These are phyloP conservation scores for Sebastes itinus DNA, from an alignment of 2,797 vertebrate species.

Conservation along the genomic window DNA sequence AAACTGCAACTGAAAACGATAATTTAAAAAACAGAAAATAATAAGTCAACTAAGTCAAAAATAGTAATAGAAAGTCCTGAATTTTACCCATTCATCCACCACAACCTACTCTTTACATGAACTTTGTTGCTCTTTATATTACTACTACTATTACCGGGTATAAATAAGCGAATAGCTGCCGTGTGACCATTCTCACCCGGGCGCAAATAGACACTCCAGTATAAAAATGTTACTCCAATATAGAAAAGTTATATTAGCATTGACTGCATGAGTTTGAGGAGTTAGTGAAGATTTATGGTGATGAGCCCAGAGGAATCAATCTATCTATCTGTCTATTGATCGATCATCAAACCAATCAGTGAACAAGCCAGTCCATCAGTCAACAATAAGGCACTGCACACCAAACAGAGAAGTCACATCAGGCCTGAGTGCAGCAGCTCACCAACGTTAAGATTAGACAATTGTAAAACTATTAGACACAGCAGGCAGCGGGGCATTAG, in stretches of 20 bases:
- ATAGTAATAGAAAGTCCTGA: no score
- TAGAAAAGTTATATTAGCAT: neutral
- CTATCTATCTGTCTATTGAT: conserved; percentile 53
- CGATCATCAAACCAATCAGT: conserved; percentile 67
- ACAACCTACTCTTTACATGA: no score
- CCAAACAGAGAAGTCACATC: conserved; percentile 48
- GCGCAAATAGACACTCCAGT: neutral
- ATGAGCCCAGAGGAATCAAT: conserved; percentile 52
- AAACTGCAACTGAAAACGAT: no score
- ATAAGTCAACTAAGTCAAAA: no score
- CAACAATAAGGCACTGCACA: conserved; percentile 59
- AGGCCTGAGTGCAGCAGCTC: conserved; percentile 33
- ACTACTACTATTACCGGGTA: no score
- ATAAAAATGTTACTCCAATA: neutral
- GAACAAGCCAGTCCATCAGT: conserved; percentile 58
- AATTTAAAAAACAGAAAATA: no score
- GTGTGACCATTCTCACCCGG: no score
- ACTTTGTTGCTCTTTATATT: no score
- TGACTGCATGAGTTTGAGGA: conserved; percentile 1
- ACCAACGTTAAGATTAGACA: conserved; percentile 48
- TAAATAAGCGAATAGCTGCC: no score
- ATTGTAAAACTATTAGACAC: conserved; percentile 67
- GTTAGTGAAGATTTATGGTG: conserved; percentile 50
- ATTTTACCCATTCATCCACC: no score
- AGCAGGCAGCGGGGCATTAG: conserved; percentile 58